Evolutionary conservation across 2,113 vertebrate genomes (phyloP).

Genomic region (Tychaedon coryphoeus): DNA sequence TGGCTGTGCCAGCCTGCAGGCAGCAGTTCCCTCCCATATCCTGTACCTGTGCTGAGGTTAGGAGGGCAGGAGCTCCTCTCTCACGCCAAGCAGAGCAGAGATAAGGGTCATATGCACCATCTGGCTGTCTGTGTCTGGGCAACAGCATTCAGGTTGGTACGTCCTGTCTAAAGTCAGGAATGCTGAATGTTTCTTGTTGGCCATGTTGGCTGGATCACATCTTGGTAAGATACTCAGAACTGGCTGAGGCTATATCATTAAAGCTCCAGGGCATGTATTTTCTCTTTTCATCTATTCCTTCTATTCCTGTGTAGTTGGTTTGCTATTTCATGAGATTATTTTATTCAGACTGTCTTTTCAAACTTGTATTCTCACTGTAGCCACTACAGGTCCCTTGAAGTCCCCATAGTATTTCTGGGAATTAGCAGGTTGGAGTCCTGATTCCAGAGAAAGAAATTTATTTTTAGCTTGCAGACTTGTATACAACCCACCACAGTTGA

Average conservation of each 20-base stretch:
- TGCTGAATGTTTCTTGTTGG: not conserved
- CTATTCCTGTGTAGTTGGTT: not conserved
- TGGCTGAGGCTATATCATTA: not conserved
- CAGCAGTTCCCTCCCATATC: not conserved
- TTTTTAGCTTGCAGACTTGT: not conserved
- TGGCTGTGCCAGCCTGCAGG: not conserved
- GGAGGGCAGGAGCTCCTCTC: not conserved
- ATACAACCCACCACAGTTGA: not conserved
- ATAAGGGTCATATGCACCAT: not conserved
- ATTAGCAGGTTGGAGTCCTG: not conserved
- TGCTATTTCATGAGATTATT: not conserved
- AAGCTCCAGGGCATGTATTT: not conserved
- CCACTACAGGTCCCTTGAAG: not conserved
- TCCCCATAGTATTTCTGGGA: not conserved
- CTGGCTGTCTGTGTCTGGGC: not conserved
- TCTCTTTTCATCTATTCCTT: not conserved
- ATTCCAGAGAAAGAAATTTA: not conserved
- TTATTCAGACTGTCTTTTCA: not conserved
- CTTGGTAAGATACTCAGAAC: not conserved
- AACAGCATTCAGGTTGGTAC: not conserved
- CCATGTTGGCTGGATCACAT: accelerated
- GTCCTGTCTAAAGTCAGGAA: not conserved
- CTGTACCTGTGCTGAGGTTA: not conserved
- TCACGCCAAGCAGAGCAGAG: not conserved
- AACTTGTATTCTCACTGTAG: not conserved